A percentile compares a stretch with the other conserved stretches of the same genome.
Conservation (phyloP, 2,888 invertebrate species). For the Isoperla grammatica region DNA sequence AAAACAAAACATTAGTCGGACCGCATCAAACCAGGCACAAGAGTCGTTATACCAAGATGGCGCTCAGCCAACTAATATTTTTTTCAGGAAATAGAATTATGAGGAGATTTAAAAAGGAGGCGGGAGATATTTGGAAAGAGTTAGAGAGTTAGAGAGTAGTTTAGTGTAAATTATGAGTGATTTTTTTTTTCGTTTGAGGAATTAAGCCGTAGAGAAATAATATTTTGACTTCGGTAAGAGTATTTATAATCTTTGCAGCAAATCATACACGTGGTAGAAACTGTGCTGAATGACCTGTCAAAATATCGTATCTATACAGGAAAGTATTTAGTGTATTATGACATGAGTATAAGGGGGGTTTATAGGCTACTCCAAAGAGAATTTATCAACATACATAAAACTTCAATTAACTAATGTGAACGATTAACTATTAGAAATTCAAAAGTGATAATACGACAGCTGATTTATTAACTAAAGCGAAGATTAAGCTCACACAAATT, state of each 20-base stretch:
- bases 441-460: too few species aligned
- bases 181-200: not conserved
- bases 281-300: too few species aligned
- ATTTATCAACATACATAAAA: too few species aligned
- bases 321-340: too few species aligned
- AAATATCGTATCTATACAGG: too few species aligned
- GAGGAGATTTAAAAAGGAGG: conserved; percentile 1
- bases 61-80: not conserved
- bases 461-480: too few species aligned
- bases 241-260: conserved; percentile 7
- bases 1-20: too few species aligned
- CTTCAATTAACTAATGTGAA: too few species aligned
- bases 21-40: not conserved
- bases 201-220: not conserved
- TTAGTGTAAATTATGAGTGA: not conserved
- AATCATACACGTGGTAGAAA: not conserved
- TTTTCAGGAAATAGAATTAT: conserved; percentile 11
- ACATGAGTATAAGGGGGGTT: too few species aligned
- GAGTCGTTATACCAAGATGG: not conserved
- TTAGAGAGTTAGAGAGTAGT: not conserved
- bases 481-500: too few species aligned
- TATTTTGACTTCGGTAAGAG: conserved; percentile 9
- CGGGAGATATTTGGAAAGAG: conserved; percentile 6
- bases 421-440: too few species aligned
- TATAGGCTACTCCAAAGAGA: too few species aligned